phyloP scores from a whole-genome alignment of 2,113 vertebrate genomes.

The Neogale vison region DNA sequence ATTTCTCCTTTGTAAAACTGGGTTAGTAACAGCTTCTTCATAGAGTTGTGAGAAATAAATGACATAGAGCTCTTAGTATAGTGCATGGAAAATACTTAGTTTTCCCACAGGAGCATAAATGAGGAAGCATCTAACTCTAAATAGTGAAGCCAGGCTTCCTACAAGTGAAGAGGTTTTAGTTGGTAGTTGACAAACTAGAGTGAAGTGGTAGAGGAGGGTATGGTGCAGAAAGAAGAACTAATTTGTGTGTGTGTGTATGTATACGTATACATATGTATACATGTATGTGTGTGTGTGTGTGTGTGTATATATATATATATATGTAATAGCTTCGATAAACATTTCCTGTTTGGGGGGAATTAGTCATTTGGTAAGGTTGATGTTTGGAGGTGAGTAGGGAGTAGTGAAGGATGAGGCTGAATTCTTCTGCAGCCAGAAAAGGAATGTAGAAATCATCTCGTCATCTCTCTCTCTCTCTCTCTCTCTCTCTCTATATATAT shows the following conservation, averaged over 20 bases:
- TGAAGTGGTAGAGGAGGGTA: neutral
- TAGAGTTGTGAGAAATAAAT: neutral
- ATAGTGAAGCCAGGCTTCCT: neutral
- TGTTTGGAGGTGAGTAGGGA: neutral
- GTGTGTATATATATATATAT: neutral
- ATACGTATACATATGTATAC: neutral
- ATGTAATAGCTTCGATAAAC: too few relatives aligned
- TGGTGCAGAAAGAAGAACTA: neutral
- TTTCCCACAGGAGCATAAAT: accelerated
- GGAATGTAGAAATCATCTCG: neutral
- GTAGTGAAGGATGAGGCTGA: neutral
- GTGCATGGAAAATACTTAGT: neutral
- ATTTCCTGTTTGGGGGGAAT: neutral
- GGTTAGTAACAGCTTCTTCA: neutral
- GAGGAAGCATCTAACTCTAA: neutral
- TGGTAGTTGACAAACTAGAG: neutral
- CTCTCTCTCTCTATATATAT: neutral
- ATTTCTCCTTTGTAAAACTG: neutral
- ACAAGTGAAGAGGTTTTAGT: neutral
- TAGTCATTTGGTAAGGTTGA: neutral
- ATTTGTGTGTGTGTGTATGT: neutral
- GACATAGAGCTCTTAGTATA: neutral
- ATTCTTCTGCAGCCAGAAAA: neutral
- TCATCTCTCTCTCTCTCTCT: neutral
- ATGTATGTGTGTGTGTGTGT: neutral